These are phyloP conservation scores for Plagodis pulveraria DNA, from an alignment of 2,888 invertebrate genomes.

Conservation along the genomic window DNA sequence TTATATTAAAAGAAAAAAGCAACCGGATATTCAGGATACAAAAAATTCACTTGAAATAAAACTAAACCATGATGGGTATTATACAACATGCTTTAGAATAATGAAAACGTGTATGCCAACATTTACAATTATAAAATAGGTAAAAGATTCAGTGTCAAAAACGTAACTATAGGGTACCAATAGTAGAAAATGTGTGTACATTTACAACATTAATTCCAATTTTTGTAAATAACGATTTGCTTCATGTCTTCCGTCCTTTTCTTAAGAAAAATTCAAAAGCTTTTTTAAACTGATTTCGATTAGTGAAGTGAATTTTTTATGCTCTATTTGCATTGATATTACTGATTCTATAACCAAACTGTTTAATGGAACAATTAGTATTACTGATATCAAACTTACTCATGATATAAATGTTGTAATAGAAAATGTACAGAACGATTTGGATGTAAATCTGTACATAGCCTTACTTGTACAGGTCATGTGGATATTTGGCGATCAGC, in stretches of 20 bases:
- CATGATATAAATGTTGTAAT: constrained; percentile 50
- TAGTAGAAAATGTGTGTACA: constrained; percentile 59
- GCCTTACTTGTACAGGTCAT: constrained; percentile 80
- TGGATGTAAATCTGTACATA: constrained; percentile 70
- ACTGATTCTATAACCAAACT: constrained; percentile 40
- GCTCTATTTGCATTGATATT: constrained; percentile 43
- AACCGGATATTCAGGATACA: constrained; percentile 35
- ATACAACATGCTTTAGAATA: constrained; percentile 50
- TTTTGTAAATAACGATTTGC: constrained; percentile 63
- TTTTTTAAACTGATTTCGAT: constrained; percentile 43
- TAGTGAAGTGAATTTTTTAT: constrained; percentile 26
- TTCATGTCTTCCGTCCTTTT: constrained; percentile 82
- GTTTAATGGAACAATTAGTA: constrained; percentile 56
- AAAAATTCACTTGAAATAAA: constrained; percentile 45
- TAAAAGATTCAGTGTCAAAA: constrained; percentile 74
- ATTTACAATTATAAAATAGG: constrained; percentile 51
- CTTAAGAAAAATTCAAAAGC: constrained; percentile 57
- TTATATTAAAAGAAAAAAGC: constrained; percentile 34
- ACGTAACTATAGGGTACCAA: constrained; percentile 78
- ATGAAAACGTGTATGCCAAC: constrained; percentile 54
- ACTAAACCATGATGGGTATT: constrained; percentile 55
- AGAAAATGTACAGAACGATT: constrained; percentile 52
- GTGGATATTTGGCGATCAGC: constrained; percentile 84
- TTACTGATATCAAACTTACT: constrained; percentile 37
- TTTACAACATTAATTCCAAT: constrained; percentile 56